phyloP scores from a whole-genome alignment of 1,140 invertebrate species.

The Cyphomyrmex costatus region DNA sequence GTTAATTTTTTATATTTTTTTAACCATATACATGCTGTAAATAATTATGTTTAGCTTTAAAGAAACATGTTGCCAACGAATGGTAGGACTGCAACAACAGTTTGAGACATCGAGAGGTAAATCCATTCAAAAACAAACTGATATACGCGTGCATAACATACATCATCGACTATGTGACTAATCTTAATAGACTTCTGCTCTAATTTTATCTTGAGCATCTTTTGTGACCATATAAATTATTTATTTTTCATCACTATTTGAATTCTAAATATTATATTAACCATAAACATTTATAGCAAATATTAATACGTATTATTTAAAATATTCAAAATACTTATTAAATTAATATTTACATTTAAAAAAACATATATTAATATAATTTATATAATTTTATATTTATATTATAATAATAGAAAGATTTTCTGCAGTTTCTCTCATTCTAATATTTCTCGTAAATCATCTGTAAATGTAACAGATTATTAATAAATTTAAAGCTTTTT shows the following conservation, averaged over 20 bases:
- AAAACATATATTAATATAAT: neutral
- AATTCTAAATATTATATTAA: neutral
- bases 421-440: neutral
- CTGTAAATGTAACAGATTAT: neutral
- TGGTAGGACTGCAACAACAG: neutral
- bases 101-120: neutral
- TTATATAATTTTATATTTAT: neutral
- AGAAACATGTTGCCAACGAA: neutral
- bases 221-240: neutral
- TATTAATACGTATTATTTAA: neutral
- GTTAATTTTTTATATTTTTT: conserved; percentile 15
- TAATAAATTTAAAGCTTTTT: neutral
- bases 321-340: neutral
- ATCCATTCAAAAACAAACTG: neutral
- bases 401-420: neutral
- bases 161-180: neutral
- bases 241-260: neutral
- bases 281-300: neutral
- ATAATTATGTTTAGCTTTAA: neutral
- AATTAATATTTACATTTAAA: neutral
- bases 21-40: too few relatives aligned
- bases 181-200: neutral
- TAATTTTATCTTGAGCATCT: neutral
- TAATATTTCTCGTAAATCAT: neutral
- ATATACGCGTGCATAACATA: neutral